A percentile compares a stretch with the other conserved stretches of the same genome.
Evolutionary conservation across 2,797 vertebrate species (phyloP).

Genomic region (Dicrostonyx torquatus): DNA sequence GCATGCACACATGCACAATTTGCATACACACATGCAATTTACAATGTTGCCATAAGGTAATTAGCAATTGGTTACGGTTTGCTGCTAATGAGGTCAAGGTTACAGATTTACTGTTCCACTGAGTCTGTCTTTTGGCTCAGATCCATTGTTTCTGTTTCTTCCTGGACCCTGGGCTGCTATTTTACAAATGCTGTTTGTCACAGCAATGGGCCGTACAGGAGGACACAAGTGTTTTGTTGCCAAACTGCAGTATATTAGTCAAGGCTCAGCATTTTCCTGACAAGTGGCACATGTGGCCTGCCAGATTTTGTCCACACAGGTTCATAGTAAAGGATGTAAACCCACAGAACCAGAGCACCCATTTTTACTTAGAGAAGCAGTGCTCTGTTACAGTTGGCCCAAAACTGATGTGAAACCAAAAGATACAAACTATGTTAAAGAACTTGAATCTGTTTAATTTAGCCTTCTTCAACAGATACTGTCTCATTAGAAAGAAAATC

Average conservation of each 20-base stretch:
- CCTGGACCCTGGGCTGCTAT: not conserved
- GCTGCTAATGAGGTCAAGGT: constrained; percentile 67
- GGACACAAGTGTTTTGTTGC: not conserved
- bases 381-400: not conserved
- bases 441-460: not conserved
- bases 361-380: not conserved
- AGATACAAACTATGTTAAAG: not conserved
- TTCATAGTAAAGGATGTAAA: not conserved
- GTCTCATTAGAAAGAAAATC: not conserved
- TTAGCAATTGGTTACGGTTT: constrained; percentile 63
- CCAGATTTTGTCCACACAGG: not conserved
- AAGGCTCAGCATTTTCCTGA: constrained; percentile 6
- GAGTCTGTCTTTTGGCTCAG: constrained; percentile 52
- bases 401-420: not conserved
- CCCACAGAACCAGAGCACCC: not conserved
- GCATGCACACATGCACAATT: not conserved
- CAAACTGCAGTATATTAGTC: not conserved
- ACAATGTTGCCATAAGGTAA: constrained; percentile 57
- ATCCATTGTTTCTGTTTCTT: constrained; percentile 22
- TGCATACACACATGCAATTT: not conserved
- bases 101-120: constrained; percentile 32
- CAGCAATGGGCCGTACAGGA: not conserved
- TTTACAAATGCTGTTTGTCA: constrained; percentile 41
- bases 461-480: not conserved
- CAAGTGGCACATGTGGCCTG: not conserved